Conservation (phyloP, 2,113 vertebrate species). For the Anarrhichthys ocellatus region DNA sequence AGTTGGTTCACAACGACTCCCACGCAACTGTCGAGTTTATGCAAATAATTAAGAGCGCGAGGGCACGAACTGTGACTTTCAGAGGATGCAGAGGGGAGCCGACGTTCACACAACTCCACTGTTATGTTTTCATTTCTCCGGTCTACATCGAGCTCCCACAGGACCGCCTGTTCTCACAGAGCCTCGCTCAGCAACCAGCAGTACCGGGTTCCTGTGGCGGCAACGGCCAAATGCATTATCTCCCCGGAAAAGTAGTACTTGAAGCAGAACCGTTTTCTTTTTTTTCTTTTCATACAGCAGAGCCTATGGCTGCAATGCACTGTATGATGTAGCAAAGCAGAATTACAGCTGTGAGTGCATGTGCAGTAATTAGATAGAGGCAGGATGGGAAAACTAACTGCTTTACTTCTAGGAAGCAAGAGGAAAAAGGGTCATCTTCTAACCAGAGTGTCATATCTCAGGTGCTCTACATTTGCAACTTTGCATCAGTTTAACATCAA, state of each 20-base stretch:
- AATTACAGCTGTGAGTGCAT: not conserved
- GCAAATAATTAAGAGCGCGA: slow-evolving; percentile 18
- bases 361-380: slow-evolving; percentile 15
- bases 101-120: slow-evolving; percentile 11
- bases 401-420: not conserved
- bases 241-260: slow-evolving; percentile 7
- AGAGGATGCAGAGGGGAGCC: slow-evolving; percentile 18
- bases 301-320: not conserved
- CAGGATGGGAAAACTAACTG: not conserved
- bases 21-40: slow-evolving; percentile 3
- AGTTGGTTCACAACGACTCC: not conserved
- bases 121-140: slow-evolving; percentile 38
- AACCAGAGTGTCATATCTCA: not conserved
- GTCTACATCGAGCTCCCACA: slow-evolving; percentile 30
- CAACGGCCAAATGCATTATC: slow-evolving; percentile 44
- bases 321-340: not conserved
- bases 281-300: slow-evolving; percentile 6
- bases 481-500: not conserved
- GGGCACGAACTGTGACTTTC: not conserved
- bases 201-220: not conserved
- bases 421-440: not conserved
- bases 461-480: not conserved
- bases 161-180: slow-evolving; percentile 44
- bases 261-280: not conserved
- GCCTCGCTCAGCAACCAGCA: slow-evolving; percentile 13